Evolutionary conservation across 2,888 invertebrate genomes (phyloP).

Genomic region (Pomacea canaliculata): DNA sequence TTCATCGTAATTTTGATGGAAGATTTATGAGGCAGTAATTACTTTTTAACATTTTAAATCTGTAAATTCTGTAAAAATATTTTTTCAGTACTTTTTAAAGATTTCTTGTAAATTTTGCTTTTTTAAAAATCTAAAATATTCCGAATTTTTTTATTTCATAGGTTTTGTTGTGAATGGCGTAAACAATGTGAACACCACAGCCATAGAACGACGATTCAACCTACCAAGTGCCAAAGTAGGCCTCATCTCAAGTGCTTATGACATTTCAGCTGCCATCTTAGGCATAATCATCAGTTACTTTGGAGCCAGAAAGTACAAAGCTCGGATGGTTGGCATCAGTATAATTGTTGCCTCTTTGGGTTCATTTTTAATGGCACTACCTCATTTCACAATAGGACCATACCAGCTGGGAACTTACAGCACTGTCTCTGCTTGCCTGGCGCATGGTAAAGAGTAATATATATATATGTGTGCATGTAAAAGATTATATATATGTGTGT

Average conservation of each 20-base stretch:
- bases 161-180: slow-evolving; percentile 67
- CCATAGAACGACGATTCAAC: slow-evolving; percentile 63
- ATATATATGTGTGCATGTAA: too few species aligned
- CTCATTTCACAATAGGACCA: slow-evolving; percentile 82
- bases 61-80: too few species aligned
- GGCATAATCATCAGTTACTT: slow-evolving; percentile 58
- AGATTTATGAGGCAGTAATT: too few species aligned
- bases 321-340: slow-evolving; percentile 80
- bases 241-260: slow-evolving; percentile 63
- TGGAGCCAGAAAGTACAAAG: slow-evolving; percentile 70
- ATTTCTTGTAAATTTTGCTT: too few species aligned
- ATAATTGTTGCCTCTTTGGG: slow-evolving; percentile 79
- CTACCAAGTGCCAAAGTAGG: slow-evolving; percentile 62
- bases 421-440: slow-evolving; percentile 11
- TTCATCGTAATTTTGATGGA: too few species aligned
- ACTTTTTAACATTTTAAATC: too few species aligned
- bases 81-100: too few species aligned
- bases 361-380: slow-evolving; percentile 82
- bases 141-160: slow-evolving; percentile 28
- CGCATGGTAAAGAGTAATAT: too few species aligned
- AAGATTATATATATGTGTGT: too few species aligned
- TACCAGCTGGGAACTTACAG: slow-evolving; percentile 71
- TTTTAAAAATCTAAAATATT: too few species aligned
- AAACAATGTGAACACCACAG: slow-evolving; percentile 64
- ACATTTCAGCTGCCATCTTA: slow-evolving; percentile 62